A percentile compares a stretch with the other conserved stretches of the same genome.
Evolutionary conservation across 2,113 vertebrate species (phyloP).

Genomic region (Cyanoramphus novaezelandiae): DNA sequence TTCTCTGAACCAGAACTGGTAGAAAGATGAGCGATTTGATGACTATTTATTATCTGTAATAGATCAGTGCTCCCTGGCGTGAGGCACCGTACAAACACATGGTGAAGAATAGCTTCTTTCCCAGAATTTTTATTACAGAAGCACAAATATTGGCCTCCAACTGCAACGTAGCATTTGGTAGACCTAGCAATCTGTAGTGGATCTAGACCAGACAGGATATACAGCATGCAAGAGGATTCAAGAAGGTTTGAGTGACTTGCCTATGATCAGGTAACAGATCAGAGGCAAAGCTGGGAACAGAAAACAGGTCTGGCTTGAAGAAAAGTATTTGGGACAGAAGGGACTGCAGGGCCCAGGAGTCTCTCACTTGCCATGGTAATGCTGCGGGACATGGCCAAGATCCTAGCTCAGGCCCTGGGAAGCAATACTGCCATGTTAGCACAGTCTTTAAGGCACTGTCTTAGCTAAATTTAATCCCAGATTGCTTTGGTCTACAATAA

Average conservation of each 20-base stretch:
- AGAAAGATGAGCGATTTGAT: background rate
- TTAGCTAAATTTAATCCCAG: background rate
- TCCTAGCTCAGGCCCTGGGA: background rate
- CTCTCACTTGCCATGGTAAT: background rate
- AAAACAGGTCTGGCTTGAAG: background rate
- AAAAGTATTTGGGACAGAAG: background rate
- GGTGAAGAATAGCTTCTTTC: background rate
- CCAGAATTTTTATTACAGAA: slow-evolving; percentile 37
- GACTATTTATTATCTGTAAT: slow-evolving; percentile 30
- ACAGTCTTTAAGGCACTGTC: background rate
- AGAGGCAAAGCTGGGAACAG: background rate
- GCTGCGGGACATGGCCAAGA: background rate
- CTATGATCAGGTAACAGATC: background rate
- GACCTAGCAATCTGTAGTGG: background rate
- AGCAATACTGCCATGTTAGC: background rate
- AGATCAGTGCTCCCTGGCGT: background rate
- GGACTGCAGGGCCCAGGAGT: background rate
- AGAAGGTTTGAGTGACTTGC: background rate
- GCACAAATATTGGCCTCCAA: background rate
- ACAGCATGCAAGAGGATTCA: background rate
- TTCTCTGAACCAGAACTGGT: background rate
- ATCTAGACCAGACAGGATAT: background rate
- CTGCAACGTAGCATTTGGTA: background rate
- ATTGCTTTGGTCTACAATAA: slow-evolving; percentile 7
- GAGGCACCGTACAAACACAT: background rate